Percentiles rank a stretch among this genome's conserved stretches.
Evolutionary conservation across 2,113 vertebrate genomes (phyloP).

Genomic region (Larimichthys polyactis): DNA sequence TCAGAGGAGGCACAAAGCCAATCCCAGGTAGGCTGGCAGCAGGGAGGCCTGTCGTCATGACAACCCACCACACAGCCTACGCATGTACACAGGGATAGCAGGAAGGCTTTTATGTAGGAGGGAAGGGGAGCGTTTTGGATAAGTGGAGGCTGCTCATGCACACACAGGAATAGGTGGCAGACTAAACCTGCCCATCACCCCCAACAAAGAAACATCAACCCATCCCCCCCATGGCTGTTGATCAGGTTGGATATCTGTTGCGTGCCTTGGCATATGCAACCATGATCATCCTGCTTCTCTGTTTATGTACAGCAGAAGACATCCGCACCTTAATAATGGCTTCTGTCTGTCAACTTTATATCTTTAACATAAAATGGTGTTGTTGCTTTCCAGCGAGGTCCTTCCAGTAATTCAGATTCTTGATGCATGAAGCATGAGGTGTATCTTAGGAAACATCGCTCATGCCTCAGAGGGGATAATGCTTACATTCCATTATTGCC

Average conservation of each 20-base stretch:
- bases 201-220: not conserved
- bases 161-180: slow-evolving; percentile 28
- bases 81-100: slow-evolving; percentile 66
- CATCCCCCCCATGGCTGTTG: not conserved
- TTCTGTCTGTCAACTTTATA: not conserved
- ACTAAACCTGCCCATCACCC: not conserved
- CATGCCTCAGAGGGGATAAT: not conserved
- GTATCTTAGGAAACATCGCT: not conserved
- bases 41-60: slow-evolving; percentile 83
- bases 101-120: slow-evolving; percentile 62
- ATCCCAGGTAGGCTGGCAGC: slow-evolving; percentile 82
- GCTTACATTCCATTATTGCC: not conserved
- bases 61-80: slow-evolving; percentile 79
- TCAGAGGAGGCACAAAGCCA: slow-evolving; percentile 79
- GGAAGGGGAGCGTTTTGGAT: slow-evolving; percentile 63
- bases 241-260: slow-evolving; percentile 44
- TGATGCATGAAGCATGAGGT: not conserved
- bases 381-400: not conserved
- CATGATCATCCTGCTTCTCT: not conserved
- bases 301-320: not conserved
- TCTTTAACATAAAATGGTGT: not conserved
- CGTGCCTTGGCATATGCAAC: not conserved
- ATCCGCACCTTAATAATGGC: not conserved
- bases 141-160: slow-evolving; percentile 66
- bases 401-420: not conserved